Evolutionary conservation across 2,113 vertebrate genomes (phyloP), one percentile per base, ranked within the genome.

Genomic region (Apus apus): DNA sequence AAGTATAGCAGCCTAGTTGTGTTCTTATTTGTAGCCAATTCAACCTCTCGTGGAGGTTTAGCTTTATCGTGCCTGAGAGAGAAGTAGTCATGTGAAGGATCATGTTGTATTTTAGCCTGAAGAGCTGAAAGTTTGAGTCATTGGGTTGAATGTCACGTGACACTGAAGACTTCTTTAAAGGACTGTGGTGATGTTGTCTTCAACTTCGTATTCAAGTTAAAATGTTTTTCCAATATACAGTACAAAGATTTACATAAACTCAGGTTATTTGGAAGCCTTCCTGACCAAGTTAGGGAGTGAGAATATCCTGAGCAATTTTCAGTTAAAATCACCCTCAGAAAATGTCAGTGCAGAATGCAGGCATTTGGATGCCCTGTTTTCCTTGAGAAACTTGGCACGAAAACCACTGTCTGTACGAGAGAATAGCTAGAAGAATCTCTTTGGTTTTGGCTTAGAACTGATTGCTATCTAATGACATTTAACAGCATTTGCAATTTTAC

Each of bases 331-430:
- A 32, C 58, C 43, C 11, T 66, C 46, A 51, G 54, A 70, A 94
- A 89, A 77, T 90, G 78, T 87, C 79, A 87, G 34, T 48, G 72
- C 64, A 14, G 88, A 62, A 89, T 29, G 34, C 30, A 70, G 76
- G 81, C 81, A 73, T 87, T 95, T 96, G 81, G 84, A 58, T 91
- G 40, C 36, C 77, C 68, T 87, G 77, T 89, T 95, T 94, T 94
- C 66, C 66, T 95, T 66, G 91, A 76, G 87, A 93, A 96, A 70
- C 60, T 90, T 97, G 95, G 90, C 94, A 32, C 79, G 68, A 32
- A 70, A 90, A 56, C 26, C 60, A 18, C 38, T 51, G 12, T 71
- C 23, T 75, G 38, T 78, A 40, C 0, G 1, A 79, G 85, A 70
- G 75, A 89, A 71, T 53, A 93, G 64, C 82, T 80, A 60, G 64